These are phyloP conservation scores for Drosophila quadrilineata DNA, from an alignment of 1,140 invertebrate genomes.

Conservation along the genomic window DNA sequence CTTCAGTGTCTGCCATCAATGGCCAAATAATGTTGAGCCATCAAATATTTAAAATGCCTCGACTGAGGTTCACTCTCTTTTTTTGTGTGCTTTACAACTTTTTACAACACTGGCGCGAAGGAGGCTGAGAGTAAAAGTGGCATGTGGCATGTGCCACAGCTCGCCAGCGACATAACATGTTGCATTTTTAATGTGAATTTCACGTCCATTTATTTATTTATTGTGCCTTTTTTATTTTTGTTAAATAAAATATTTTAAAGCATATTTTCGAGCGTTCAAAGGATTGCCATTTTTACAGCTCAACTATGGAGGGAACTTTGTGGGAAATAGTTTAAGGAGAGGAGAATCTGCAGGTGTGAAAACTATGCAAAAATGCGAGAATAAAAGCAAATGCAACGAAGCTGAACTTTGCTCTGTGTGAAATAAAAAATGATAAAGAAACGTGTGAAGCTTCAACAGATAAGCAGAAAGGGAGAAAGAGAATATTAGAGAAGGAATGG, in stretches of 20 bases:
- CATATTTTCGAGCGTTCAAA: slow-evolving; percentile 47
- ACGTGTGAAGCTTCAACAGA: slow-evolving; percentile 33
- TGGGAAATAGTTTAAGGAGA: background rate
- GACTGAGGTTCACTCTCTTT: slow-evolving; percentile 34
- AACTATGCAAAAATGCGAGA: no score
- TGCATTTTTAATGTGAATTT: slow-evolving; percentile 71
- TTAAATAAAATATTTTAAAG: slow-evolving; percentile 63
- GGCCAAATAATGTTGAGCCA: slow-evolving; percentile 60
- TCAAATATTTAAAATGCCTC: slow-evolving; percentile 71
- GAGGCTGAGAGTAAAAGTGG: no score
- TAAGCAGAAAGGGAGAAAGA: background rate
- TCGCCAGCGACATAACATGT: slow-evolving; percentile 70
- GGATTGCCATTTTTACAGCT: slow-evolving; percentile 23
- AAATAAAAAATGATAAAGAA: no score
- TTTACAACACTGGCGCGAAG: background rate
- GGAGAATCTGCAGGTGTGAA: no score
- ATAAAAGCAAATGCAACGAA: no score
- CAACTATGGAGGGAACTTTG: background rate
- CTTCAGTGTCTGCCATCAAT: slow-evolving; percentile 47
- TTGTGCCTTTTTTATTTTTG: slow-evolving; percentile 21
- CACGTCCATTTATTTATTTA: slow-evolving; percentile 36
- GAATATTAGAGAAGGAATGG: slow-evolving; percentile 11
- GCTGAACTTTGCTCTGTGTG: no score
- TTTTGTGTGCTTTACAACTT: background rate
- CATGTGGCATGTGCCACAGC: background rate